These are phyloP conservation scores for Sporophila hypoxantha DNA, from an alignment of 2,113 vertebrate genomes.

Conservation along the genomic window DNA sequence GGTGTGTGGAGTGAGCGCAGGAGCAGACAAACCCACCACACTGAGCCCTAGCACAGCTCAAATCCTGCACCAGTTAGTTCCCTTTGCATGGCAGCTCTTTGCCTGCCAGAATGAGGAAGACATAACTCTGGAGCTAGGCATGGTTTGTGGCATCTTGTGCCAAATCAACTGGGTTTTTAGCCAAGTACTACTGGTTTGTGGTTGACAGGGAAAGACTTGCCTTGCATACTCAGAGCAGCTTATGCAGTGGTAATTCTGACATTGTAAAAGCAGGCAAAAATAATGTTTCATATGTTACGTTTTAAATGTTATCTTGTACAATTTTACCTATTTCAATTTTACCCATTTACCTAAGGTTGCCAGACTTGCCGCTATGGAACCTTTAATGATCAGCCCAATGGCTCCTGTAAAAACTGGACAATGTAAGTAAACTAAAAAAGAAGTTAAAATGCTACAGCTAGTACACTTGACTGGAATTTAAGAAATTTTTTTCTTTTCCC, in stretches of 20 bases:
- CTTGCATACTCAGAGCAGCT: background rate
- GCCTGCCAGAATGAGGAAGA: background rate
- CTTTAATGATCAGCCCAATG: slow-evolving; percentile 31
- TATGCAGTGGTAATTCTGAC: background rate
- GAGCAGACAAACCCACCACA: background rate
- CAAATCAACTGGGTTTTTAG: background rate
- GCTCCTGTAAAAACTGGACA: slow-evolving; percentile 59
- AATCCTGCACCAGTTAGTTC: fast-evolving
- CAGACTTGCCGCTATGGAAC: slow-evolving; percentile 31
- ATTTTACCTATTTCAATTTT: background rate
- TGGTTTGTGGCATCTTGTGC: background rate
- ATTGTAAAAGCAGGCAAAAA: background rate
- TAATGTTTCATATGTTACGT: background rate
- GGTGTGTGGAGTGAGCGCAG: background rate
- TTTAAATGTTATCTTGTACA: background rate
- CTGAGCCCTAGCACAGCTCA: background rate
- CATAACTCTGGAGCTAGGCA: background rate
- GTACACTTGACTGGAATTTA: background rate
- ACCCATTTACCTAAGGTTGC: slow-evolving; percentile 20
- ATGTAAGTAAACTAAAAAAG: slow-evolving; percentile 29
- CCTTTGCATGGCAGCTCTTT: background rate
- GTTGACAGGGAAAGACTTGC: background rate
- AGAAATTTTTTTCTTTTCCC: too few relatives aligned
- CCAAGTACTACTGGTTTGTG: fast-evolving
- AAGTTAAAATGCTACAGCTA: background rate